These are phyloP conservation scores for Chionomys nivalis DNA, from an alignment of 2,113 vertebrate genomes.

Conservation along the genomic window DNA sequence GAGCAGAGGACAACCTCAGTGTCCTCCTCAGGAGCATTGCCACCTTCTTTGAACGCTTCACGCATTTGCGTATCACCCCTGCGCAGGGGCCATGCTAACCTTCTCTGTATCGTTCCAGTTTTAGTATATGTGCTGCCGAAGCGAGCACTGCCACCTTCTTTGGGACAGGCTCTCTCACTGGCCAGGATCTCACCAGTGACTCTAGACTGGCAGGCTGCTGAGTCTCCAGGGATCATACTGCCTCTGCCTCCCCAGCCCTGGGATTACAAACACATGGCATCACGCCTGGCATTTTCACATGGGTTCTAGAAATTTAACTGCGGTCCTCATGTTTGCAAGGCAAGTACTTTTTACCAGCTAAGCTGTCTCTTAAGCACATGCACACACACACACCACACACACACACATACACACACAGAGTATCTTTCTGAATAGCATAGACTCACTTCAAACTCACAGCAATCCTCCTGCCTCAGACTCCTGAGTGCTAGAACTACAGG, in stretches of 20 bases:
- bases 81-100: too few species aligned
- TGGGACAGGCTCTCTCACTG: not conserved
- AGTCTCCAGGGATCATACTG: not conserved
- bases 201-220: not conserved
- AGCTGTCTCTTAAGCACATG: not conserved
- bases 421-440: not conserved
- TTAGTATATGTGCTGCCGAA: too few species aligned
- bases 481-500: not conserved
- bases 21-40: not conserved
- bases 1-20: not conserved
- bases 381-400: not conserved
- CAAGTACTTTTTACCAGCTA: not conserved
- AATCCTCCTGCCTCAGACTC: not conserved
- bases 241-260: not conserved
- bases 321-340: not conserved
- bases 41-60: not conserved
- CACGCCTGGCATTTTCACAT: not conserved
- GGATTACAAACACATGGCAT: not conserved
- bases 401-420: not conserved
- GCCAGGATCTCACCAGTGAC: too few species aligned
- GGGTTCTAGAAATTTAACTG: not conserved
- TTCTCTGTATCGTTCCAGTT: too few species aligned
- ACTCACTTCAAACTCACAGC: not conserved
- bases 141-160: not conserved
- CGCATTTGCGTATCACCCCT: too few species aligned